Evolutionary conservation across 2,888 invertebrate genomes (phyloP).

Genomic region (Adelphocoris suturalis): DNA sequence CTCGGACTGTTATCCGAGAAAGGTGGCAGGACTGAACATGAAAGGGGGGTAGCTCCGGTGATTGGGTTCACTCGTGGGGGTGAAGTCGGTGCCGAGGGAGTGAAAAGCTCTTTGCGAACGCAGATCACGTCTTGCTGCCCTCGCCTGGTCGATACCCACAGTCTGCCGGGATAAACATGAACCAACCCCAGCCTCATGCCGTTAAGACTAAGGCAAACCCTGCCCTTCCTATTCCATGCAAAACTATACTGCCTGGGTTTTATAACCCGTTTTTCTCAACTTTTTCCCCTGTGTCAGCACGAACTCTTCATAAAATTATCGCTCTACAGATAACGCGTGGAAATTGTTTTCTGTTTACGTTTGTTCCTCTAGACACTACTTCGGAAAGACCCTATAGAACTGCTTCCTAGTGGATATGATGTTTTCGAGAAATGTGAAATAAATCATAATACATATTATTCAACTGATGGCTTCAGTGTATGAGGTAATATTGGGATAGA

Average conservation of each 20-base stretch:
- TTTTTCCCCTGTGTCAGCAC: slow-evolving; percentile 33
- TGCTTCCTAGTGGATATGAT: too few relatives aligned
- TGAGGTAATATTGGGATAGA: too few relatives aligned
- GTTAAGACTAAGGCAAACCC: slow-evolving; percentile 61
- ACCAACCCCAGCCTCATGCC: slow-evolving; percentile 65
- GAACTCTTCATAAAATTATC: slow-evolving; percentile 38
- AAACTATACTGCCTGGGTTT: slow-evolving; percentile 48
- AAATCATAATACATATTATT: too few relatives aligned
- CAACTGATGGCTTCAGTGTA: too few relatives aligned
- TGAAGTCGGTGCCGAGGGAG: slow-evolving; percentile 27
- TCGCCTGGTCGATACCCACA: slow-evolving; percentile 72
- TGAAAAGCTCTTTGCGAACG: slow-evolving; percentile 59
- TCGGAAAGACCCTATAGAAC: too few relatives aligned
- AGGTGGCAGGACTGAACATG: slow-evolving; percentile 24
- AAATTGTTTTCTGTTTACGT: background rate
- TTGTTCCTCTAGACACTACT: background rate
- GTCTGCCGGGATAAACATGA: slow-evolving; percentile 73
- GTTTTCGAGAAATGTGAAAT: too few relatives aligned
- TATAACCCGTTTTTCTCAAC: slow-evolving; percentile 49
- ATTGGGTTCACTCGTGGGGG: slow-evolving; percentile 70
- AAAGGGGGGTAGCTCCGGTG: slow-evolving; percentile 62
- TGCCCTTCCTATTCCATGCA: slow-evolving; percentile 48
- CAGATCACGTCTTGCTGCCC: slow-evolving; percentile 71
- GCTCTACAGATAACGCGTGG: slow-evolving; percentile 10
- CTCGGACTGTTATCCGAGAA: background rate